phyloP scores from a whole-genome alignment of 2,888 invertebrate genomes.

The Eilema sororculum region DNA sequence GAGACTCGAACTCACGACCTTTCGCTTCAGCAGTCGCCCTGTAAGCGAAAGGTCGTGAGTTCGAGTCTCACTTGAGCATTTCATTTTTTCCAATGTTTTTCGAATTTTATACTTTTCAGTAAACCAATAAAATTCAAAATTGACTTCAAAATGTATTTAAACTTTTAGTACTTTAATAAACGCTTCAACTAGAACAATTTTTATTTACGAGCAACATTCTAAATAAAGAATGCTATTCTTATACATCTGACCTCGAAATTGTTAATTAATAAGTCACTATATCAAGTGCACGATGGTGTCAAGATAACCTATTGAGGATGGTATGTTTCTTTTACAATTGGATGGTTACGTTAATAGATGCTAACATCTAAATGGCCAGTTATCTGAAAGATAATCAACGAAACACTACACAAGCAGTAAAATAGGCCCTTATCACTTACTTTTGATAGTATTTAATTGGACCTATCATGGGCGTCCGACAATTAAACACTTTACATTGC shows the following conservation, averaged over 20 bases:
- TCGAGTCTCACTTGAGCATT: no score
- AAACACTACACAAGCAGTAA: conserved; percentile 3
- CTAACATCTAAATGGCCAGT: conserved; percentile 20
- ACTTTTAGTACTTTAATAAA: no score
- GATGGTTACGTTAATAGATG: conserved; percentile 32
- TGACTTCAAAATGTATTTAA: no score
- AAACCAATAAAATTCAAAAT: not conserved
- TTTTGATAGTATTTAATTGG: conserved; percentile 1
- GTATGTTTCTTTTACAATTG: conserved; percentile 27
- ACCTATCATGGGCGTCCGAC: not conserved
- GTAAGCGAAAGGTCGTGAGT: no score
- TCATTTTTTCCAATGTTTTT: no score
- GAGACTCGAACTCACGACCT: no score
- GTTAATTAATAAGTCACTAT: conserved; percentile 9
- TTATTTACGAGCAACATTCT: not conserved
- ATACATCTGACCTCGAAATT: conserved; percentile 11
- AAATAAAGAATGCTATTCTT: not conserved
- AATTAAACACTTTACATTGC: not conserved
- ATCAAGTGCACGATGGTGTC: conserved; percentile 25
- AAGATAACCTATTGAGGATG: conserved; percentile 29
- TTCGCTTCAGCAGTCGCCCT: no score
- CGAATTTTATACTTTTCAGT: no score
- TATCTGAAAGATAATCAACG: conserved; percentile 21
- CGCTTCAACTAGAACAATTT: not conserved
- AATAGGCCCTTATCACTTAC: conserved; percentile 6